phyloP scores from a whole-genome alignment of 2,888 invertebrate genomes.

The Drosophila cyrtoloma region DNA sequence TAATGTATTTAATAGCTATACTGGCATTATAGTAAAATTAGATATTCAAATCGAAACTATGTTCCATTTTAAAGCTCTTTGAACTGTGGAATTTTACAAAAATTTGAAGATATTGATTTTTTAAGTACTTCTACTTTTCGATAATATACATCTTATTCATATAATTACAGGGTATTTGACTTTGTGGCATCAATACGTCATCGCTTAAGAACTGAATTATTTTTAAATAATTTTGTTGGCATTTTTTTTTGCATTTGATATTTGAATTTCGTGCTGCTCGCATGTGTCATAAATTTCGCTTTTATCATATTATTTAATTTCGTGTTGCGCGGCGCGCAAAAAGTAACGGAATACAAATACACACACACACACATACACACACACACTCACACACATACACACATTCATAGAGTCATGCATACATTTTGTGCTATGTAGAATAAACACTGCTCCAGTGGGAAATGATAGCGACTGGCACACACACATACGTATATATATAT shows the following conservation, averaged over 20 bases:
- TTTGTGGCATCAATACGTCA: background rate
- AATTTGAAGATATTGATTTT: background rate
- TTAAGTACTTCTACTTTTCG: background rate
- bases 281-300: conserved; percentile 76
- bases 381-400: conserved; percentile 4
- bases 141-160: background rate
- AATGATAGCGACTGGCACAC: conserved; percentile 64
- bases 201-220: conserved; percentile 1
- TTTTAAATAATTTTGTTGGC: conserved; percentile 17
- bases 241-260: conserved; percentile 27
- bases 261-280: conserved; percentile 46
- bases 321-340: conserved; percentile 53
- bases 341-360: conserved; percentile 51
- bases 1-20: background rate
- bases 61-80: background rate
- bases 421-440: conserved; percentile 38
- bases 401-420: background rate
- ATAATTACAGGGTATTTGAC: conserved; percentile 1
- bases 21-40: background rate
- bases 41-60: background rate
- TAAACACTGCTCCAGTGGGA: conserved; percentile 75
- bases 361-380: conserved; percentile 5
- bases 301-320: conserved; percentile 80
- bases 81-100: background rate
- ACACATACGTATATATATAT: background rate